These are phyloP conservation scores for Buphagus erythrorhynchus DNA, from an alignment of 2,797 vertebrate genomes.

Conservation along the genomic window DNA sequence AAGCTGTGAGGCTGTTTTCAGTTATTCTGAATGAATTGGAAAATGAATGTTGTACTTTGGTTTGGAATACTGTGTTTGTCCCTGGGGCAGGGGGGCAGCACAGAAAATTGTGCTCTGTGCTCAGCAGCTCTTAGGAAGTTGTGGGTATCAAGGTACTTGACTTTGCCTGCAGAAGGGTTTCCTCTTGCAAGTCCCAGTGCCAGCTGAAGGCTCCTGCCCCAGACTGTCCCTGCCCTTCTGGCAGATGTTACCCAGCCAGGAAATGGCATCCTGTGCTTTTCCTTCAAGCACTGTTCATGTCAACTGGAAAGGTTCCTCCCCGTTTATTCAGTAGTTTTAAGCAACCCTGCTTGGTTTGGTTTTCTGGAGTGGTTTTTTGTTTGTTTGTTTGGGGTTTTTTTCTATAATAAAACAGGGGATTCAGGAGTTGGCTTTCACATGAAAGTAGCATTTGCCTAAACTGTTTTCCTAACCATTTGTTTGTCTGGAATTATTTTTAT, in stretches of 20 bases:
- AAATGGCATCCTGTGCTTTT: not conserved
- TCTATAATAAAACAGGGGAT: accelerated
- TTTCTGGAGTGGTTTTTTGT: not conserved
- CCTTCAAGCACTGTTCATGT: not conserved
- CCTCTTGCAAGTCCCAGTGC: not conserved
- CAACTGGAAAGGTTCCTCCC: not conserved
- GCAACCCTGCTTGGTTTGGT: not conserved
- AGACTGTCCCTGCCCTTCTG: not conserved
- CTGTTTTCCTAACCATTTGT: not conserved
- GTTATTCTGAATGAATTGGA: not conserved
- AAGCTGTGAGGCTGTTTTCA: not conserved
- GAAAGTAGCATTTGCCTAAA: not conserved
- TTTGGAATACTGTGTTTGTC: not conserved
- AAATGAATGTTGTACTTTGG: not conserved
- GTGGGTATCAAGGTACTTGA: not conserved
- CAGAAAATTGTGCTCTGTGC: not conserved
- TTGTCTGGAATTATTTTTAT: not conserved
- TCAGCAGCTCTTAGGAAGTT: not conserved
- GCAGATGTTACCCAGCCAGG: not conserved
- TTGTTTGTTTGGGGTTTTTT: not conserved
- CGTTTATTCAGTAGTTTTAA: not conserved
- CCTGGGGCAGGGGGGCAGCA: too few relatives aligned
- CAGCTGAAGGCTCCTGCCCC: not conserved
- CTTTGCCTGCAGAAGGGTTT: not conserved
- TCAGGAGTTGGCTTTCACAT: not conserved